Evolutionary conservation across 2,113 vertebrate genomes (phyloP).

Genomic region (Glareola pratincola): DNA sequence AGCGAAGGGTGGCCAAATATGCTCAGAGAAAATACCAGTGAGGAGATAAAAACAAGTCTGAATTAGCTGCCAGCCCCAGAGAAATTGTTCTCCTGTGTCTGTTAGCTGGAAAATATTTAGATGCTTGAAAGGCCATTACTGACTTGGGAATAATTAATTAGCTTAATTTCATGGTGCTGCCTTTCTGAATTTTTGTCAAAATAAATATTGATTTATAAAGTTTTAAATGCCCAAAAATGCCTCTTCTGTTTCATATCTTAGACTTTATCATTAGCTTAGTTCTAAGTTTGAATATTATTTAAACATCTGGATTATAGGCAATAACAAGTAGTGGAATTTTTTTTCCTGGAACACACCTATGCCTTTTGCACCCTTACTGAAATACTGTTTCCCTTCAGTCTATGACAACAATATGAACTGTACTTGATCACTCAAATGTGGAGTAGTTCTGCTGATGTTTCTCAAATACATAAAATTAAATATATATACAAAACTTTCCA

Average conservation of each 20-base stretch:
- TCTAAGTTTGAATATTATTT: background rate
- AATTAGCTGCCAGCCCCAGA: background rate
- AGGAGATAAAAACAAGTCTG: background rate
- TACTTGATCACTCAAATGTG: rapidly evolving
- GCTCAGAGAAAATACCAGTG: background rate
- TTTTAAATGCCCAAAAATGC: background rate
- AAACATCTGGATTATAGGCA: background rate
- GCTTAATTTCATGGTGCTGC: background rate
- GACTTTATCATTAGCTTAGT: background rate
- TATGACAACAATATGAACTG: background rate
- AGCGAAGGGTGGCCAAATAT: background rate
- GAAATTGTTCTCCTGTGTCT: background rate
- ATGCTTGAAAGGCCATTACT: background rate
- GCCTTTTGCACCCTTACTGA: background rate
- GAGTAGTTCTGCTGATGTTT: background rate
- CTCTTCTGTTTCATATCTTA: background rate
- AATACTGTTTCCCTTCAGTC: background rate
- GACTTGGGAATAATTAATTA: background rate
- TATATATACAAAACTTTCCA: background rate
- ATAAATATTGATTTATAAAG: background rate
- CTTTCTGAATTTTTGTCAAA: background rate
- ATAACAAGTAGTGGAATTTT: background rate
- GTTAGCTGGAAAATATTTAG: background rate
- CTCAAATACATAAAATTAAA: background rate
- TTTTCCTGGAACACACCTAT: background rate